phyloP scores from a whole-genome alignment of 2,888 invertebrate genomes.

The Agriotes lineatus region DNA sequence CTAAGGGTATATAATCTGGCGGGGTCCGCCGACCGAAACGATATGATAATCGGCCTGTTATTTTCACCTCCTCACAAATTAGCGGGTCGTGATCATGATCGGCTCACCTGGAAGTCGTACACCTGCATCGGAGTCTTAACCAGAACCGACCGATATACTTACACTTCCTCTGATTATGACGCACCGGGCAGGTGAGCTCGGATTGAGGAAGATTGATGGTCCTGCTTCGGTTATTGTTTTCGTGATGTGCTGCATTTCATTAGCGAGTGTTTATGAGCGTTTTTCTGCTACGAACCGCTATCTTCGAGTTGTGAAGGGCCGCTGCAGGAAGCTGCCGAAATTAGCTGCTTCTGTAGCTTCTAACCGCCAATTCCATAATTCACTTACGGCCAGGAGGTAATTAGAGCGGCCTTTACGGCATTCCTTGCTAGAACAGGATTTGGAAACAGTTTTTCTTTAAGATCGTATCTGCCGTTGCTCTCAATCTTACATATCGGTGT shows the following conservation, averaged over 20 bases:
- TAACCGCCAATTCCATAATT: no score
- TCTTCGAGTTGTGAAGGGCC: background rate
- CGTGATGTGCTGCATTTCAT: conserved; percentile 26
- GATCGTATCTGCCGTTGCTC: no score
- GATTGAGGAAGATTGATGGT: conserved; percentile 53
- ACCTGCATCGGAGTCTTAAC: conserved; percentile 51
- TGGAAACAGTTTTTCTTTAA: no score
- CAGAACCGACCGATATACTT: conserved; percentile 45
- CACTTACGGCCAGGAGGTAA: no score
- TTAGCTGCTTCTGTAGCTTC: no score
- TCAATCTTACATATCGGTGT: no score
- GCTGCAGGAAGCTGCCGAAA: background rate
- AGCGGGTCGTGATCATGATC: conserved; percentile 59
- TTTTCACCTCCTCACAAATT: conserved; percentile 66
- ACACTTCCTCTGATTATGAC: conserved; percentile 51
- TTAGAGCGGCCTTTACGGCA: no score
- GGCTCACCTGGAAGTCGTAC: conserved; percentile 57
- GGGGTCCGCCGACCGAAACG: conserved; percentile 50
- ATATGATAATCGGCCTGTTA: conserved; percentile 65
- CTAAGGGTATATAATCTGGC: conserved; percentile 57
- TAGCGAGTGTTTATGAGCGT: conserved; percentile 20
- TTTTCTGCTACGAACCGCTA: conserved; percentile 10
- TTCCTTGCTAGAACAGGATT: no score
- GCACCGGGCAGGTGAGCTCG: conserved; percentile 50
- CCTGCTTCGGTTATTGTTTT: conserved; percentile 38